A percentile compares a stretch with the other conserved stretches of the same genome.
Evolutionary conservation across 2,797 vertebrate species (phyloP).

Genomic region (Anniella stebbinsi): DNA sequence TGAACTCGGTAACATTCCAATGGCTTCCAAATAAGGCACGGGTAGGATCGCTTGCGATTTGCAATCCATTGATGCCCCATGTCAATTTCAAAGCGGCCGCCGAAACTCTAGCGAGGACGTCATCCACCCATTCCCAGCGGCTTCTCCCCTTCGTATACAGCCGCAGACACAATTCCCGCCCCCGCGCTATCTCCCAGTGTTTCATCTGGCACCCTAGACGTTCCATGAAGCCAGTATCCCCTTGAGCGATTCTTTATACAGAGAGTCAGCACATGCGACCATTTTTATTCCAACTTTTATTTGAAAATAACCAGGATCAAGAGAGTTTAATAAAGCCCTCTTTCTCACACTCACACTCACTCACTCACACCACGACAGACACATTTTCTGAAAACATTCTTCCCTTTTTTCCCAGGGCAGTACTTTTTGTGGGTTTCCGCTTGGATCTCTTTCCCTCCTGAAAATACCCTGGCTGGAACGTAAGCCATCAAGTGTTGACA

Average conservation of each 20-base stretch:
- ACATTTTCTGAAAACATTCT: conserved; percentile 66
- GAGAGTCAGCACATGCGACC: conserved; percentile 40
- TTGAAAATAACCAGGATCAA: conserved; percentile 82
- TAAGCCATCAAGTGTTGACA: background rate
- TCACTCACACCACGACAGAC: conserved; percentile 74
- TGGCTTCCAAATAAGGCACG: background rate
- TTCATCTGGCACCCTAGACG: background rate
- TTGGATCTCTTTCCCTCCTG: background rate
- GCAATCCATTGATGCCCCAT: background rate
- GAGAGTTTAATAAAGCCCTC: conserved; percentile 78
- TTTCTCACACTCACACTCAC: conserved; percentile 72
- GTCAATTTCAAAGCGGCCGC: background rate
- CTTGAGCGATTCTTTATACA: background rate
- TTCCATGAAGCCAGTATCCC: background rate
- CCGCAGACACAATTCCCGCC: background rate
- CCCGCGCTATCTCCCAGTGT: too few species aligned
- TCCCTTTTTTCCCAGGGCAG: conserved; percentile 77
- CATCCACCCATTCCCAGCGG: background rate
- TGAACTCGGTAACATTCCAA: background rate
- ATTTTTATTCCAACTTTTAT: conserved; percentile 80
- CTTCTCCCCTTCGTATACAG: background rate
- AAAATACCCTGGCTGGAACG: background rate
- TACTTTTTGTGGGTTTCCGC: conserved; percentile 49
- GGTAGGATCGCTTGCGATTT: background rate
- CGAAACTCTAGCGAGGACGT: background rate